Base-by-base conservation (phyloP, 2,797 vertebrate species). In the Distichodus sexfasciatus region DNA sequence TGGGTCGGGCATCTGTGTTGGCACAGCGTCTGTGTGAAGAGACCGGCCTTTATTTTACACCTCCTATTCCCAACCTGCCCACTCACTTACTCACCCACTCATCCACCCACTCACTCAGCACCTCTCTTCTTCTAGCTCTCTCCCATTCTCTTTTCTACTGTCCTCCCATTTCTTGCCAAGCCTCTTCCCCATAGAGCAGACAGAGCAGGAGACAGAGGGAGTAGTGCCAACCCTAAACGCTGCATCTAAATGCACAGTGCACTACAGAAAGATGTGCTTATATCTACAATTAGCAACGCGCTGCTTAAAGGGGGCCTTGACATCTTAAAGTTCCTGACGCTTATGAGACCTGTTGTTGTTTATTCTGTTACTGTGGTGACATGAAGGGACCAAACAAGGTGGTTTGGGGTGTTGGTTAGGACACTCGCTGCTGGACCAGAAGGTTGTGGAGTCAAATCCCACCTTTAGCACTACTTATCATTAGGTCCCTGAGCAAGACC, bases 71-170 rank as follows among this genome's bases (percentile, higher is more conserved):
- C 46, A 40, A 12, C 6, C 24, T 29, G 14, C 43, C 38, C 36
- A 36, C 8, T 10, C n/a, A 47, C 14, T 54, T 24, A 40, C 31
- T 44, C 36, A 28, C n/a, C 12, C 36, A 72, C 65, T 64, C 47
- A 51, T 6, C 23, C 6, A 35, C 40, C 47, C 69, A 26, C 43
- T 38, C 61, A 44, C 51, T 61, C 31, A 67, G 44, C 77, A 70
- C 74, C 33, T 14, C 40, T 26, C 36, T 41, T 38, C 17, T 5
- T 53, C 14, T 64, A 21, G n/a, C 44, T 35, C 31, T 19, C 14
- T 54, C 69, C 54, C 24, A 35, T 6, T 77, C 69, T 70, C 62
- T 75, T 74, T 44, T 33, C 26, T 4, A 40, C 50, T 69, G 5
- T 55, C 69, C 74, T 66, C 50, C 44, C 70, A 19, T 57, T 60